These are phyloP conservation scores for Chaetogeoica ovagalla DNA, from an alignment of 2,888 invertebrate genomes.

Conservation along the genomic window DNA sequence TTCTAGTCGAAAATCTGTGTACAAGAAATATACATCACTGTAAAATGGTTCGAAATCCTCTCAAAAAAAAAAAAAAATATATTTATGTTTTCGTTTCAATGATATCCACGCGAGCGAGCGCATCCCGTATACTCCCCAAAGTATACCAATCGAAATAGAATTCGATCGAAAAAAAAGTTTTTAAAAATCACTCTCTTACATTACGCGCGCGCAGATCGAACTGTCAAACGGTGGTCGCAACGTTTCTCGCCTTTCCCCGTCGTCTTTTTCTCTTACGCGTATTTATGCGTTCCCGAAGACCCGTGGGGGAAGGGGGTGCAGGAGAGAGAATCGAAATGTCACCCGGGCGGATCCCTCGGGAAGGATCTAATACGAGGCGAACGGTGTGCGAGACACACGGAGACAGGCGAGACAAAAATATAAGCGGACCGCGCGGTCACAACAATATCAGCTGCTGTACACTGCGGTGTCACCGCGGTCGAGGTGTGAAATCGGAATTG, in stretches of 20 bases:
- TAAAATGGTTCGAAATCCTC: no score
- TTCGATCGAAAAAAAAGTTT: background rate
- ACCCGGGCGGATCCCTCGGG: slow-evolving; percentile 2
- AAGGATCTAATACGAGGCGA: no score
- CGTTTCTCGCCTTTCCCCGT: background rate
- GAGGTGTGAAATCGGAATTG: slow-evolving; percentile 40
- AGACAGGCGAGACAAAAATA: no score
- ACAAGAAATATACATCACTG: no score
- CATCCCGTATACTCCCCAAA: background rate
- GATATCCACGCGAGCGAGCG: no score
- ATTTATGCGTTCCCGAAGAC: background rate
- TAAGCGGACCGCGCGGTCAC: no score
- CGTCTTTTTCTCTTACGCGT: background rate
- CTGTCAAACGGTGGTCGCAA: slow-evolving; percentile 2
- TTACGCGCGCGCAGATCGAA: background rate
- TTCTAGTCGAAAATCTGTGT: no score
- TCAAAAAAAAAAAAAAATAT: no score
- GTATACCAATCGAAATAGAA: background rate
- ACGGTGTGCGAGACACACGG: background rate
- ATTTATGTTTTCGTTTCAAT: no score
- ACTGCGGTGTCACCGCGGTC: background rate
- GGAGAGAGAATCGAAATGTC: slow-evolving; percentile 48
- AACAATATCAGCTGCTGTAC: no score
- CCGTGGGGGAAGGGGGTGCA: no score
- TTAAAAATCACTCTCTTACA: background rate